Percentiles rank a stretch among this genome's conserved stretches.
phyloP scores from a whole-genome alignment of 2,888 invertebrate genomes.

The Noctua comes region DNA sequence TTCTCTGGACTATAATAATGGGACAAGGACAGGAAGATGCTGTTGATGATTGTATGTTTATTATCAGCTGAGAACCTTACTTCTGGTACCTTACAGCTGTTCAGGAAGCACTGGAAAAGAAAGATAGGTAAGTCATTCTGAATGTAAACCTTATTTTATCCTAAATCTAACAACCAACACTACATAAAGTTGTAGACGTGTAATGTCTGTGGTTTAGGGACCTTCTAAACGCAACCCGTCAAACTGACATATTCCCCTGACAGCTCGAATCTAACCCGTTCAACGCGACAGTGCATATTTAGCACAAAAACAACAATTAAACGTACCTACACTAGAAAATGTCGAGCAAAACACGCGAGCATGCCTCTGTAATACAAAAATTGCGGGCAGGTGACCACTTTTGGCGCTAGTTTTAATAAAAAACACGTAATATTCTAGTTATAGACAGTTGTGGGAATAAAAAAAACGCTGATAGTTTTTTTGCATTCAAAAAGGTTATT shows the following conservation, averaged over 20 bases:
- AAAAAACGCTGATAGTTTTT: neutral
- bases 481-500: conserved; percentile 10
- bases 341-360: conserved; percentile 55
- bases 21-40: too few relatives aligned
- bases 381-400: conserved; percentile 57
- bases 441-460: conserved; percentile 12
- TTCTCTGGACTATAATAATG: too few relatives aligned
- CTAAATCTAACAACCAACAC: neutral
- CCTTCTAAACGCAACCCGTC: neutral
- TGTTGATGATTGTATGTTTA: neutral
- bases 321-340: conserved; percentile 35
- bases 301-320: conserved; percentile 55
- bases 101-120: neutral
- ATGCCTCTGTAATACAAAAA: conserved; percentile 50
- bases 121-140: neutral
- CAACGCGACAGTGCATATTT: conserved; percentile 45
- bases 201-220: neutral
- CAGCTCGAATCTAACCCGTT: conserved; percentile 29
- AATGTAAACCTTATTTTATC: too few relatives aligned
- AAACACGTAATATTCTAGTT: conserved; percentile 26
- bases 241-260: conserved; percentile 13
- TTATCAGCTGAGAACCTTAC: neutral
- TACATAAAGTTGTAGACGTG: neutral
- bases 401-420: conserved; percentile 40
- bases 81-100: neutral